Percentiles rank a stretch among this genome's conserved stretches.
These are phyloP conservation scores for Drosophila rhopaloa DNA, from an alignment of 1,140 invertebrate species.

Conservation along the genomic window DNA sequence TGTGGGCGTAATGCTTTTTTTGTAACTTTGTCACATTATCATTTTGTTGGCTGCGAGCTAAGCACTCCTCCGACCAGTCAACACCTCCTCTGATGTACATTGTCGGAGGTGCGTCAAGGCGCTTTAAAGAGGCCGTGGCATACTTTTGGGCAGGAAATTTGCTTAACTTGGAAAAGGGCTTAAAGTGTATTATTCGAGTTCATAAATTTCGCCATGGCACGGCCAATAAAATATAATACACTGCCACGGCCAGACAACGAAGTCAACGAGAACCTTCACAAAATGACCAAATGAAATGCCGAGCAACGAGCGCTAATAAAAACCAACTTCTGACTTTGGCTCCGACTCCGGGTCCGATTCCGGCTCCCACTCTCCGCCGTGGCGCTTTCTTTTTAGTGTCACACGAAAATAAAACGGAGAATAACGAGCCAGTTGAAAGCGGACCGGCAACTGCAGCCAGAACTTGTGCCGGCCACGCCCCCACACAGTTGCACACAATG, in stretches of 20 bases:
- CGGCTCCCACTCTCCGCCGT: neutral
- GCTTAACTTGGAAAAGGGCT: conserved; percentile 26
- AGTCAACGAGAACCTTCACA: conserved; percentile 35
- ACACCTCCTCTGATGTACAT: neutral
- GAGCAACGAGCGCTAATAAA: conserved; percentile 62
- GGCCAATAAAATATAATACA: conserved; percentile 77
- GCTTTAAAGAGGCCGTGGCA: neutral
- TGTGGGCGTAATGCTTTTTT: neutral
- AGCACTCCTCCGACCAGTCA: too few species aligned
- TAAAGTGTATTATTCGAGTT: conserved; percentile 35
- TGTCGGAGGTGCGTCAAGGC: too few species aligned
- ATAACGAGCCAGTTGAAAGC: conserved; percentile 63
- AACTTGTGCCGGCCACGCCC: conserved; percentile 39
- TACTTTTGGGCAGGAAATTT: conserved; percentile 35
- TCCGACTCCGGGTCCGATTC: neutral
- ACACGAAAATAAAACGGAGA: conserved; percentile 74
- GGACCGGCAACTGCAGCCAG: conserved; percentile 14
- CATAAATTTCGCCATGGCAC: conserved; percentile 25
- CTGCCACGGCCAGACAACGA: conserved; percentile 48
- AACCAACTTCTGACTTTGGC: conserved; percentile 57
- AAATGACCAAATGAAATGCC: conserved; percentile 62
- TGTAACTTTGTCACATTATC: neutral
- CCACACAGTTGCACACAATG: conserved; percentile 65
- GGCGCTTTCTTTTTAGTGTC: conserved; percentile 65
- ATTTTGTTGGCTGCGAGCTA: neutral